These are phyloP conservation scores for Drosophila eugracilis DNA, from an alignment of 1,140 invertebrate genomes.

Conservation along the genomic window DNA sequence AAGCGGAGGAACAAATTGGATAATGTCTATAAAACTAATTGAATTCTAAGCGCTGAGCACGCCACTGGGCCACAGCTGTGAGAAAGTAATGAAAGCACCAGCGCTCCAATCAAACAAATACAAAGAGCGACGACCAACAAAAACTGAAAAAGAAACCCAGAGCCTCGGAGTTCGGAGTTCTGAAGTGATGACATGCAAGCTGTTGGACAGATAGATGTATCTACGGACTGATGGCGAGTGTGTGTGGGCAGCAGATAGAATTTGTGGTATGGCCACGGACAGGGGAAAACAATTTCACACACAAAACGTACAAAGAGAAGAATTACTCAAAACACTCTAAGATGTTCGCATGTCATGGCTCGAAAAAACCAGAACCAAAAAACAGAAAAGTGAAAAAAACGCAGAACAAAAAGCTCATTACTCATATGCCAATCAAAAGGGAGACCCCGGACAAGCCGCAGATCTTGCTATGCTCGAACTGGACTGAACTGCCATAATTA, in stretches of 20 bases:
- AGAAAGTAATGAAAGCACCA: slow-evolving; percentile 71
- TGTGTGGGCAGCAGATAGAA: slow-evolving; percentile 63
- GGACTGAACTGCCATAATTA: slow-evolving; percentile 69
- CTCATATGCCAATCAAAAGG: slow-evolving; percentile 79
- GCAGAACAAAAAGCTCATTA: slow-evolving; percentile 81
- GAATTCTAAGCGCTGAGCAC: slow-evolving; percentile 81
- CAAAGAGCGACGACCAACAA: slow-evolving; percentile 23
- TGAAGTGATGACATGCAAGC: slow-evolving; percentile 80
- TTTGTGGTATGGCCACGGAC: slow-evolving; percentile 6
- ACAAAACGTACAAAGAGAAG: slow-evolving; percentile 46
- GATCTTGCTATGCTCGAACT: slow-evolving; percentile 44
- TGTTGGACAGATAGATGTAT: slow-evolving; percentile 51
- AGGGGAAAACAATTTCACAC: slow-evolving; percentile 74
- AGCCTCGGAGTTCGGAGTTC: slow-evolving; percentile 29
- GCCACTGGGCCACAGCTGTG: slow-evolving; percentile 68
- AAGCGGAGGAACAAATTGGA: slow-evolving; percentile 72
- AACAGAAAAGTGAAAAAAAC: slow-evolving; percentile 39
- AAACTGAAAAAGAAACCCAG: slow-evolving; percentile 43
- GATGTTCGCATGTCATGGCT: slow-evolving; percentile 58
- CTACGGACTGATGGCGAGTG: slow-evolving; percentile 21
- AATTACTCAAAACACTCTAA: slow-evolving; percentile 62
- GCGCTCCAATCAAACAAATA: slow-evolving; percentile 37
- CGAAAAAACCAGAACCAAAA: slow-evolving; percentile 20
- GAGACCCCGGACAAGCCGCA: slow-evolving; percentile 54
- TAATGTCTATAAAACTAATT: slow-evolving; percentile 84